Base-by-base conservation (phyloP, 2,113 vertebrate genomes). In the Damaliscus lunatus region DNA sequence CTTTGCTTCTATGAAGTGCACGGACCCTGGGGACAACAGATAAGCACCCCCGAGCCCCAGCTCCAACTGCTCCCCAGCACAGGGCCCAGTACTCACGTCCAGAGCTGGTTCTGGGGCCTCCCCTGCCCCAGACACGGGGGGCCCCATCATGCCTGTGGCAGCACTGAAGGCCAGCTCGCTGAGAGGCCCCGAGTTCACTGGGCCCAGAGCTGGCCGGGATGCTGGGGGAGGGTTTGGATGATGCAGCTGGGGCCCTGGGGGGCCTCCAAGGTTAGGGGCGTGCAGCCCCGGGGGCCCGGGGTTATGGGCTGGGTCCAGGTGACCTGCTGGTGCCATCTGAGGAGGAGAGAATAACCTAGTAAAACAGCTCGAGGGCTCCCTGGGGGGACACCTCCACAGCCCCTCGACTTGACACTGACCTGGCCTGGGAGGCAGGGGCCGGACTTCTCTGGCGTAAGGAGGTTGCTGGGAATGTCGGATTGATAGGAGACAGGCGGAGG, bases 41-140 rank as follows among this genome's bases (percentile, higher is more conserved):
- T 33, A 67, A 10, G 10, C 53, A 12, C 12, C 33, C 57, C 84
- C 27, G 27, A 29, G 12, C 4, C 89, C 90, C 9, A 23, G 50
- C 60, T 67, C 50, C 91, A 59, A 0, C 0, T 6, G 29, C 36
- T 74, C 53, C 88, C 36, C 12, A 36, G n/a, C 64, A 40, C 2
- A 0, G 82, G 77, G 50, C 77, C 25, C 7, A 19, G 13, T 96
- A 99, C 99, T 99, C 98, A 99, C 99, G 23, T 99, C 99, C 33
- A 99, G 99, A 23, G 99, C 98, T 6, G 99, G 99, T 93, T 99
- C 99, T 0, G 99, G 98, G 74, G 99, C 99, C 1, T 99, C 99
- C 8, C 99, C 99, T 0, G 99, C 94, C 0, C 98, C 98, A 3
- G 99, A 98, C 15, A 99, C 96, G 8, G 98, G 94, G n/a, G 98